Evolutionary conservation across 2,113 vertebrate species (phyloP).

Genomic region (Rhinoptilus africanus): DNA sequence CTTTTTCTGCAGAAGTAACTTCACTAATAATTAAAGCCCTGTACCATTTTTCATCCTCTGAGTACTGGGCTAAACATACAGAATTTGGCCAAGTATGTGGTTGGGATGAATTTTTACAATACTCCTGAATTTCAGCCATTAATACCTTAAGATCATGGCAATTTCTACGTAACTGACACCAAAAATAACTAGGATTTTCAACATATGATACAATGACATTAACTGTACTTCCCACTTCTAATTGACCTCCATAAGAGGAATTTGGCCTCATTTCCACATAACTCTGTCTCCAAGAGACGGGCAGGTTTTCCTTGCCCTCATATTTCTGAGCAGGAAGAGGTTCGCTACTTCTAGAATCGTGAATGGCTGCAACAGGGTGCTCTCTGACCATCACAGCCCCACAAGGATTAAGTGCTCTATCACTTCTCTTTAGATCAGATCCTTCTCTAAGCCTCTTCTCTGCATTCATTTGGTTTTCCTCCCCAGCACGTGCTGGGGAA

Average conservation of each 20-base stretch:
- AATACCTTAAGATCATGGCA: conserved; percentile 70
- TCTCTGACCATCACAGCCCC: not conserved
- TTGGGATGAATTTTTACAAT: conserved; percentile 71
- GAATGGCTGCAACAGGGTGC: not conserved
- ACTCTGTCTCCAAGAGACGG: not conserved
- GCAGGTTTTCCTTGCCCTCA: not conserved
- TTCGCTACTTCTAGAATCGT: not conserved
- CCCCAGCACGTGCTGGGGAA: not conserved
- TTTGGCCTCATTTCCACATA: conserved; percentile 20
- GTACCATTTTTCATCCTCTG: conserved; percentile 83
- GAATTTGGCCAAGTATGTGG: conserved; percentile 64
- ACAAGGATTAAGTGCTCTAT: not conserved
- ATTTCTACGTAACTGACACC: conserved; percentile 85
- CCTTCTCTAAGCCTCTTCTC: not conserved
- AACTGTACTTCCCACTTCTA: conserved; percentile 85
- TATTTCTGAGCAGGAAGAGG: not conserved
- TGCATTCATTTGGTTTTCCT: not conserved
- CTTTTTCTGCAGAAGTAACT: conserved; percentile 47
- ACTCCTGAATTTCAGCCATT: conserved; percentile 85
- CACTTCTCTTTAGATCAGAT: not conserved
- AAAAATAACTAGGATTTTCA: conserved; percentile 87
- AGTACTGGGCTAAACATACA: conserved; percentile 83
- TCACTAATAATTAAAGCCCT: conserved; percentile 82
- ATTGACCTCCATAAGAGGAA: not conserved
- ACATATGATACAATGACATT: conserved; percentile 81